phyloP scores from a whole-genome alignment of 2,888 invertebrate genomes.

The Drosophila histrio region DNA sequence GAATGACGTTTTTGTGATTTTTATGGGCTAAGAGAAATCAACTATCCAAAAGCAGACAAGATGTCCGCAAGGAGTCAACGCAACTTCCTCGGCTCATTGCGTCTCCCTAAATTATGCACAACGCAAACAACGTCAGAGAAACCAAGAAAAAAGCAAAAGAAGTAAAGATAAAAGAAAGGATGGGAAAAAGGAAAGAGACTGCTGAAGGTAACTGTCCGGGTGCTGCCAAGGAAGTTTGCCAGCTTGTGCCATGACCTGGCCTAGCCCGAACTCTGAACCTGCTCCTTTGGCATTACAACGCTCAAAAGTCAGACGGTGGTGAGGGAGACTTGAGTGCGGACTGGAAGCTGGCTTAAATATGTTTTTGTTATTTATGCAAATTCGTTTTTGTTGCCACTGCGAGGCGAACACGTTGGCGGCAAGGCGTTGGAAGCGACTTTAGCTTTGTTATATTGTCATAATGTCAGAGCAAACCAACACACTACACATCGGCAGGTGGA shows the following conservation, averaged over 20 bases:
- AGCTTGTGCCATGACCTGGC: constrained; percentile 70
- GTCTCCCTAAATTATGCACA: constrained; percentile 72
- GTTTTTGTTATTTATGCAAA: constrained; percentile 78
- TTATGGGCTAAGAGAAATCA: constrained; percentile 57
- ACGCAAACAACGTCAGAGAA: constrained; percentile 29
- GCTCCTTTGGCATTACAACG: constrained; percentile 44
- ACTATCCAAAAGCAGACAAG: constrained; percentile 57
- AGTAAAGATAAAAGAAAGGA: not conserved
- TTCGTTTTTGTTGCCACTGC: constrained; percentile 71
- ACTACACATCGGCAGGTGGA: constrained; percentile 30
- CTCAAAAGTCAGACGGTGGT: constrained; percentile 47
- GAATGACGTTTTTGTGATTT: constrained; percentile 53
- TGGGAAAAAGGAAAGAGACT: not conserved
- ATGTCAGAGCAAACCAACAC: constrained; percentile 33
- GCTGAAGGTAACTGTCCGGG: constrained; percentile 48
- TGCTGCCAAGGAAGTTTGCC: constrained; percentile 62
- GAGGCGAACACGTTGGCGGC: constrained; percentile 36
- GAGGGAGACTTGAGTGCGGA: not conserved
- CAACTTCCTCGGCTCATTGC: constrained; percentile 61
- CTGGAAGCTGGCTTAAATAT: constrained; percentile 62
- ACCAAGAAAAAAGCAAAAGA: constrained; percentile 11
- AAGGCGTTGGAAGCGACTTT: constrained; percentile 38
- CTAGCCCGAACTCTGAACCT: constrained; percentile 70
- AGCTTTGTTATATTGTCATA: constrained; percentile 73
- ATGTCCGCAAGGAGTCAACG: constrained; percentile 53